phyloP scores from a whole-genome alignment of 2,888 invertebrate species.

The Catocala sponsa region DNA sequence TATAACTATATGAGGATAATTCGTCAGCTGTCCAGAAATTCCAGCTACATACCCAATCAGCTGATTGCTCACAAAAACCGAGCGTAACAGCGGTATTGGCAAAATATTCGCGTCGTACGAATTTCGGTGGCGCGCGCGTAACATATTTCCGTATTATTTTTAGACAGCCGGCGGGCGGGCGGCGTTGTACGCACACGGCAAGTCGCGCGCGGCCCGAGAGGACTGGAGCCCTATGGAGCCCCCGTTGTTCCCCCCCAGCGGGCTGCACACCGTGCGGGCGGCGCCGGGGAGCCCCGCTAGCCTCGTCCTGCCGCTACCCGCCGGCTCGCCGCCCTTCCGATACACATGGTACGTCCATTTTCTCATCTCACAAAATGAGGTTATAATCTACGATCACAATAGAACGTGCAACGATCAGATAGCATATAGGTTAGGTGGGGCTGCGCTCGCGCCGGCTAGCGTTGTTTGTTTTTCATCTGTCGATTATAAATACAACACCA shows the following conservation, averaged over 20 bases:
- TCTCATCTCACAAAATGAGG: conserved; percentile 44
- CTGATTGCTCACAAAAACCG: conserved; percentile 52
- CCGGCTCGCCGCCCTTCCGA: conserved; percentile 77
- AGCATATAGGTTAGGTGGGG: conserved; percentile 42
- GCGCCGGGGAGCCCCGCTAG: conserved; percentile 72
- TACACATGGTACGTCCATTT: conserved; percentile 77
- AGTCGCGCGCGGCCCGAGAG: conserved; percentile 81
- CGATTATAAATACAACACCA: conserved; percentile 83
- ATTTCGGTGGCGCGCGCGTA: conserved; percentile 73
- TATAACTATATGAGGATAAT: neutral
- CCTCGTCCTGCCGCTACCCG: conserved; percentile 68
- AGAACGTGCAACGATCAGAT: conserved; percentile 39
- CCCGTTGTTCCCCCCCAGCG: conserved; percentile 73
- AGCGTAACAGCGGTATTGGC: conserved; percentile 64
- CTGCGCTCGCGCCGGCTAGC: conserved; percentile 63
- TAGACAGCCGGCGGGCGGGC: conserved; percentile 83
- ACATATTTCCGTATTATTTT: conserved; percentile 86
- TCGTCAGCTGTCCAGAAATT: neutral
- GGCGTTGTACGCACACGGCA: conserved; percentile 76
- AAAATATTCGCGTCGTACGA: conserved; percentile 80
- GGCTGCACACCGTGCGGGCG: conserved; percentile 68
- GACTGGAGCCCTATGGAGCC: conserved; percentile 83
- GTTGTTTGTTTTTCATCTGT: conserved; percentile 85
- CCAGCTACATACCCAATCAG: conserved; percentile 47
- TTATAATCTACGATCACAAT: conserved; percentile 51